phyloP scores from a whole-genome alignment of 2,888 invertebrate species.

The Limnephilus rhombicus region DNA sequence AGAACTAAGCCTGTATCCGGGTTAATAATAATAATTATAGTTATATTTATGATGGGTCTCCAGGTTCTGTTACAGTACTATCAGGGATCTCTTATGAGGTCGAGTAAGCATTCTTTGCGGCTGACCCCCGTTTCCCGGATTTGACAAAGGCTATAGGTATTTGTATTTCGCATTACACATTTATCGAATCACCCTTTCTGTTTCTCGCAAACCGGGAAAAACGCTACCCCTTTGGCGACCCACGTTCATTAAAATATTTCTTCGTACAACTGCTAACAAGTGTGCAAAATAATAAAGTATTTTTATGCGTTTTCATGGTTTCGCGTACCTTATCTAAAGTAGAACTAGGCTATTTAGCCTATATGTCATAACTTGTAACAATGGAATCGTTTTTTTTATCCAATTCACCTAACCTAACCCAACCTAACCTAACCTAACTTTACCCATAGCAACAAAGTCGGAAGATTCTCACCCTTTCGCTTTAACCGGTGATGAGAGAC shows the following conservation, averaged over 20 bases:
- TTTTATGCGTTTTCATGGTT: background rate
- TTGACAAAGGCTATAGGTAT: background rate
- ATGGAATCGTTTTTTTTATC: background rate
- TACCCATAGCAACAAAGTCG: background rate
- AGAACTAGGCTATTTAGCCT: too few species aligned
- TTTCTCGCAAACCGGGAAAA: background rate
- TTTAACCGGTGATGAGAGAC: background rate
- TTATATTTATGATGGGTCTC: background rate
- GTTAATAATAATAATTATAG: too few species aligned
- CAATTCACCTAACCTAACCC: too few species aligned
- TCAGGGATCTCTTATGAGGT: background rate
- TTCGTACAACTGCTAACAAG: background rate
- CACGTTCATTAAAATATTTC: background rate
- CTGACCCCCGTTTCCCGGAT: background rate
- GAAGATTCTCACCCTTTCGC: background rate
- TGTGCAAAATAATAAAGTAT: background rate
- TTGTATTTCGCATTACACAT: background rate
- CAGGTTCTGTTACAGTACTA: background rate
- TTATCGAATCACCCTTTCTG: background rate
- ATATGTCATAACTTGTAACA: too few species aligned
- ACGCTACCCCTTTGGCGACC: background rate
- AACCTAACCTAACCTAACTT: too few species aligned
- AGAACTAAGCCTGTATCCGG: too few species aligned
- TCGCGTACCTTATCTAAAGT: background rate
- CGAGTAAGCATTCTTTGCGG: background rate